Base-by-base conservation (phyloP, 2,113 vertebrate species). In the Alligator mississippiensis region DNA sequence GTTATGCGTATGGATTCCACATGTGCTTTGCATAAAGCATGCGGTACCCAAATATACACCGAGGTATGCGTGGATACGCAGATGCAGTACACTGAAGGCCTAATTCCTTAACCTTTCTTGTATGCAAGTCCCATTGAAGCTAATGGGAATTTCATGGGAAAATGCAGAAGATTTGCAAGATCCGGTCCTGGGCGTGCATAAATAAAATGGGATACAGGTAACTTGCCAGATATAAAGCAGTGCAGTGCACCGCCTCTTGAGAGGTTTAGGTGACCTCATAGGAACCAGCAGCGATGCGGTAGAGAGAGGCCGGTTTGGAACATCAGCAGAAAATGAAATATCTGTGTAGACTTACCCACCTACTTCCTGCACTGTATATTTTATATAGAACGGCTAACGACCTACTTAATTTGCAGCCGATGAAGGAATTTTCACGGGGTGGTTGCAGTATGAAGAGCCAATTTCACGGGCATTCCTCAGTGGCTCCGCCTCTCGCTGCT, bases 311-410 rank as follows among this genome's bases (percentile, higher is more conserved):
- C 80, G 19, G 3, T 93, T 82, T 90, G 58, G 88, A 84, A 60
- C 80, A 28, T 92, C 89, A 94, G 9, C 18, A 96, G 93, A 89
- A 96, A 84, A 75, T 80, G 77, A 76, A 18, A 87, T 55, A 92
- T 91, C 86, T 93, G 94, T 93, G 75, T 47, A 82, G 88, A 77
- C 34, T 22, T 92, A 94, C 94, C 92, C 87, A 92, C 91, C 80
- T 89, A 92, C 92, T 97, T 97, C 85, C 93, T 95, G 70, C 94
- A 88, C 92, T 93, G 87, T 75, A 64, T 38, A 85, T 93, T 93
- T 84, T 90, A 62, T 25, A 59, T 82, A 87, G 92, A 95, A 96
- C 90, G 82, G 96, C 92, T 47, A 47, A 47, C 47, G 47, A 9
- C 47, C 47, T 47, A 47, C 47, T 47, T 47, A 8, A 47, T 47